Conservation (phyloP, 2,888 invertebrate genomes). For the Parnassius glacialis region DNA sequence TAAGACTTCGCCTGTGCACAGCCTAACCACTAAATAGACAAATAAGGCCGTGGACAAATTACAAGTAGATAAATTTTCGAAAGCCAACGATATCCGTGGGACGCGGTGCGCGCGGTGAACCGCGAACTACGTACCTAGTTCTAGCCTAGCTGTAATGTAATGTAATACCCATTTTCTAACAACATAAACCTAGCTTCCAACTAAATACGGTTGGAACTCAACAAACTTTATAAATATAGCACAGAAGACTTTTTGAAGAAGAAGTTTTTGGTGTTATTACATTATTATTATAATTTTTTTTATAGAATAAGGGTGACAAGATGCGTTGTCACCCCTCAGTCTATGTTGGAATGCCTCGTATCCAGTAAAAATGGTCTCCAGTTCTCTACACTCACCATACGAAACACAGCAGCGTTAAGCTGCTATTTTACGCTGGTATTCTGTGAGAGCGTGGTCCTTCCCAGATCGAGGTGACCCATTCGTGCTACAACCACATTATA, state of each 20-base stretch:
- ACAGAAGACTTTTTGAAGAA: not conserved
- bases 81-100: constrained; percentile 44
- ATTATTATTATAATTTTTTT: not conserved
- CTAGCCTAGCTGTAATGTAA: constrained; percentile 27
- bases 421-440: too few relatives aligned
- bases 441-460: too few relatives aligned
- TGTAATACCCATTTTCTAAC: constrained; percentile 25
- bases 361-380: too few relatives aligned
- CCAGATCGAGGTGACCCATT: too few relatives aligned
- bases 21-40: not conserved
- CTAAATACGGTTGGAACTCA: not conserved
- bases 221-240: not conserved
- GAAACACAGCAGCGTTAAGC: too few relatives aligned
- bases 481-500: too few relatives aligned
- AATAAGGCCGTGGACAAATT: constrained; percentile 9
- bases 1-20: not conserved
- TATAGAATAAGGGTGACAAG: too few relatives aligned
- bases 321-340: too few relatives aligned
- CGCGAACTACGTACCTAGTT: constrained; percentile 33
- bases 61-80: constrained; percentile 28
- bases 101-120: constrained; percentile 37
- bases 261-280: not conserved
- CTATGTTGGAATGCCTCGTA: too few relatives aligned
- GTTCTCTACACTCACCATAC: too few relatives aligned
- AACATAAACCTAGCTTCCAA: constrained; percentile 21